These are phyloP conservation scores for Coccyzus lansbergi DNA, from an alignment of 2,797 vertebrate species.

Conservation along the genomic window DNA sequence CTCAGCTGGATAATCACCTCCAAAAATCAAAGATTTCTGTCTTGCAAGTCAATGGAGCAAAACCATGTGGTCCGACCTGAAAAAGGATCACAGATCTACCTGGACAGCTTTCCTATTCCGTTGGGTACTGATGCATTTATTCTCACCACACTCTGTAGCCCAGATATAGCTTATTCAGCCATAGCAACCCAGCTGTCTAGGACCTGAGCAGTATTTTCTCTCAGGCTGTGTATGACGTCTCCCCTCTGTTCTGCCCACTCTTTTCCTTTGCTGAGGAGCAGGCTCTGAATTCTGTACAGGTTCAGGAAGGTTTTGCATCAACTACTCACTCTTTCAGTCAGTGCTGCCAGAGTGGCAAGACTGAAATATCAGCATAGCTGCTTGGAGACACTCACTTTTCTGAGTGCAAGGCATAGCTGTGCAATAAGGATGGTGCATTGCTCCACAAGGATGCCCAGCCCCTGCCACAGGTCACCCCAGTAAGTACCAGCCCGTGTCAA, in stretches of 20 bases:
- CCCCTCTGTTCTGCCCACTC: not conserved
- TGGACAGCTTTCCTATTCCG: slow-evolving; percentile 12
- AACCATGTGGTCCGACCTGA: not conserved
- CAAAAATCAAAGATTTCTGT: slow-evolving; percentile 32
- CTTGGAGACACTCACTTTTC: not conserved
- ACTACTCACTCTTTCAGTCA: not conserved
- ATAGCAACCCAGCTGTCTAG: slow-evolving; percentile 28
- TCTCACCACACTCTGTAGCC: not conserved
- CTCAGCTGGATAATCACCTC: slow-evolving; percentile 1
- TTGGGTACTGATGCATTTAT: slow-evolving; percentile 16
- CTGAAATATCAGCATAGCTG: not conserved
- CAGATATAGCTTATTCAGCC: slow-evolving; percentile 40
- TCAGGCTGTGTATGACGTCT: not conserved
- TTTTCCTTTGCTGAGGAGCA: not conserved
- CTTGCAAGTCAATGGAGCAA: slow-evolving; percentile 28
- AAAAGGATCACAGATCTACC: slow-evolving; percentile 3
- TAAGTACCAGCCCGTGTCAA: accelerated
- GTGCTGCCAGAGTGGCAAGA: not conserved
- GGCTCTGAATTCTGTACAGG: not conserved
- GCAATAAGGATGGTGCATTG: not conserved
- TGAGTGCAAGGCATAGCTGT: accelerated
- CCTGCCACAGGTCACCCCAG: not conserved
- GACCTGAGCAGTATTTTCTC: not conserved
- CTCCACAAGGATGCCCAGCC: not conserved
- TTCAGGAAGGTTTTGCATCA: not conserved